These are phyloP conservation scores for Drosophila colorata DNA, from an alignment of 2,888 invertebrate genomes.

Conservation along the genomic window DNA sequence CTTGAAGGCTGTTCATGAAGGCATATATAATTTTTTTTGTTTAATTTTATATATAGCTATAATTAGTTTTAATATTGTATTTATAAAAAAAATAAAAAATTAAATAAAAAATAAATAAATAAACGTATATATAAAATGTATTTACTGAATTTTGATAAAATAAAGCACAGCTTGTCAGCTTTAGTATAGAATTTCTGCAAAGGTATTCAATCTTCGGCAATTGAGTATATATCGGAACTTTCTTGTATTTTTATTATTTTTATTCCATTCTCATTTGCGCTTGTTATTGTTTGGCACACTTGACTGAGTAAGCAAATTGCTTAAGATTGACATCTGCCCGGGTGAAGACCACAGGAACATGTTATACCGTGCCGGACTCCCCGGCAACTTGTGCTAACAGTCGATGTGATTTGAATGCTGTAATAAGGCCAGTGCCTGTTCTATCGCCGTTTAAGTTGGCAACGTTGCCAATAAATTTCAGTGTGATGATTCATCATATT, in stretches of 20 bases:
- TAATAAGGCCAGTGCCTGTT: slow-evolving; percentile 40
- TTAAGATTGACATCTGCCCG: slow-evolving; percentile 69
- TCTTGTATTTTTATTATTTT: slow-evolving; percentile 1
- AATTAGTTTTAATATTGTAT: too few species aligned
- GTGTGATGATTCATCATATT: slow-evolving; percentile 49
- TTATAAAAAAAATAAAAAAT: too few species aligned
- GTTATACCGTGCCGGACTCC: slow-evolving; percentile 13
- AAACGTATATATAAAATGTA: too few species aligned
- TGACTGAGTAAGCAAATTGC: slow-evolving; percentile 75
- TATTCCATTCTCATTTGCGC: slow-evolving; percentile 44
- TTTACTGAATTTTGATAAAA: too few species aligned
- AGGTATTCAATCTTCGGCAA: slow-evolving; percentile 11
- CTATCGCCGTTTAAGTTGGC: background rate
- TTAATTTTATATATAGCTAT: too few species aligned
- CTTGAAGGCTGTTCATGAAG: background rate
- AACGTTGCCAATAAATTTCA: slow-evolving; percentile 45
- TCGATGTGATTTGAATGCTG: slow-evolving; percentile 59
- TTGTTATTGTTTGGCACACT: slow-evolving; percentile 69
- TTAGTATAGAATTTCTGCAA: background rate
- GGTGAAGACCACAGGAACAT: slow-evolving; percentile 18
- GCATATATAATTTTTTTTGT: too few species aligned
- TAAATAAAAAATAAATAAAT: too few species aligned
- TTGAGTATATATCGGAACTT: background rate
- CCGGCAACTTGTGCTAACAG: slow-evolving; percentile 19
- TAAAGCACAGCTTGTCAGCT: too few species aligned